These are phyloP conservation scores for Gallinago undulata DNA, from an alignment of 2,113 vertebrate species.

Conservation along the genomic window DNA sequence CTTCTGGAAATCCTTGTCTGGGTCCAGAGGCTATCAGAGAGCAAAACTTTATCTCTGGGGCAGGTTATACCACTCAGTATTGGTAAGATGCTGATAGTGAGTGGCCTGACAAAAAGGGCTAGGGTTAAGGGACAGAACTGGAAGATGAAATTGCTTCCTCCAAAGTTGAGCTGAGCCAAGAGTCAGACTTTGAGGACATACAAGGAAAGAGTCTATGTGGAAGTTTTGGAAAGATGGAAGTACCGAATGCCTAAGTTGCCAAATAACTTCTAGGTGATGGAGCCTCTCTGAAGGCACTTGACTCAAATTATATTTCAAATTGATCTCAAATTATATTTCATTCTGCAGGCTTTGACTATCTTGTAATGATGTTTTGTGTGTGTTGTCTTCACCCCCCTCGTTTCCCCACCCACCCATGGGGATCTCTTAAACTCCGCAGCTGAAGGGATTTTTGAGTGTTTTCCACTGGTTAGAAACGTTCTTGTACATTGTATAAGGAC, in stretches of 20 bases:
- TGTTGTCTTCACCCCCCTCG: background rate
- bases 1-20: background rate
- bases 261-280: background rate
- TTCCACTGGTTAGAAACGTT: background rate
- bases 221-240: background rate
- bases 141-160: background rate
- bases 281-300: background rate
- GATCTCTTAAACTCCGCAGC: background rate
- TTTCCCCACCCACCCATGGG: background rate
- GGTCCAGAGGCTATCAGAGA: background rate
- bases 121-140: background rate
- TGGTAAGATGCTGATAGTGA: background rate
- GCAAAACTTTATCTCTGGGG: background rate
- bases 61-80: too few species aligned
- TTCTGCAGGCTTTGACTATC: background rate
- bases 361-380: background rate
- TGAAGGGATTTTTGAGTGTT: background rate
- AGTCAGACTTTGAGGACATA: background rate
- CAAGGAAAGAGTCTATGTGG: background rate
- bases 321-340: background rate
- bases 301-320: background rate
- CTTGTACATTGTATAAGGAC: background rate
- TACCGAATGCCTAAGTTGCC: background rate
- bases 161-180: background rate
- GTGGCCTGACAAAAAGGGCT: background rate